phyloP scores from a whole-genome alignment of 2,113 vertebrate species.

The Epinephelus moara region DNA sequence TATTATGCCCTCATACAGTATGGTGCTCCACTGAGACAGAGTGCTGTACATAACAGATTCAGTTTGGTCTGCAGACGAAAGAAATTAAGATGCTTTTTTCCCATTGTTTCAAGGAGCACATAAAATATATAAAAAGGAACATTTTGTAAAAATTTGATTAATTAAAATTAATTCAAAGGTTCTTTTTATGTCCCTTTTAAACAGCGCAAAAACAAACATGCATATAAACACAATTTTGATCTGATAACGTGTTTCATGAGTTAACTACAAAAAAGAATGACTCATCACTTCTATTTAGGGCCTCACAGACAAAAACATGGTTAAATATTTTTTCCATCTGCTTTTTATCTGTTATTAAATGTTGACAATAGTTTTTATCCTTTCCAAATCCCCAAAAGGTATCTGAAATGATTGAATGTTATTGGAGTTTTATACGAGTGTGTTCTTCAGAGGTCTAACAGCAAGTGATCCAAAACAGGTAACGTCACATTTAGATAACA shows the following conservation, averaged over 20 bases:
- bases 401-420: not conserved
- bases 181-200: not conserved
- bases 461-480: not conserved
- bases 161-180: not conserved
- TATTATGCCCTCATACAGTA: conserved; percentile 16
- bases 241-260: not conserved
- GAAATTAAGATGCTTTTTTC: not conserved
- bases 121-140: not conserved
- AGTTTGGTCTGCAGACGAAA: conserved; percentile 18
- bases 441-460: not conserved
- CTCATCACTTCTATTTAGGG: not conserved
- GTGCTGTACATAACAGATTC: conserved; percentile 14
- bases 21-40: conserved; percentile 14
- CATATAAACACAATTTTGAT: not conserved
- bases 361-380: not conserved
- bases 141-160: not conserved
- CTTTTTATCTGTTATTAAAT: not conserved
- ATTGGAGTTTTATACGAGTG: not conserved
- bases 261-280: not conserved
- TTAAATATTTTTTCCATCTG: not conserved
- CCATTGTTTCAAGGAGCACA: not conserved
- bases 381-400: not conserved
- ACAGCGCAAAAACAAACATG: not conserved
- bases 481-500: not conserved
- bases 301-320: not conserved